Evolutionary conservation across 2,113 vertebrate genomes (phyloP).

Genomic region (Stegastes partitus): DNA sequence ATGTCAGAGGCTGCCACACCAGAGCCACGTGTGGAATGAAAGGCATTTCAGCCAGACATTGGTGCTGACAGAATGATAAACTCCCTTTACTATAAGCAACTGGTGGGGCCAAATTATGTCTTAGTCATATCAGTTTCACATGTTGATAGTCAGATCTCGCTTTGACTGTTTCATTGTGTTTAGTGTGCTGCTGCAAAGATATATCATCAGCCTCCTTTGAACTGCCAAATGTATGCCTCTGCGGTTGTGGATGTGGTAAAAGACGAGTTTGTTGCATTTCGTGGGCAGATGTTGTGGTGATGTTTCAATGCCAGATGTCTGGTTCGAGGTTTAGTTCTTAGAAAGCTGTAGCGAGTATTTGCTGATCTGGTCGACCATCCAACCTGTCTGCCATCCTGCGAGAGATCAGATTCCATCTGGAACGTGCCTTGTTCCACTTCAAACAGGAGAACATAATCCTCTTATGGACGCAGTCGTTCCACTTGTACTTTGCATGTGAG

Average conservation of each 20-base stretch:
- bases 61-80: constrained; percentile 41
- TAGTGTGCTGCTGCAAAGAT: background rate
- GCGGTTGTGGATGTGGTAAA: background rate
- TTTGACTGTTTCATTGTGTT: background rate
- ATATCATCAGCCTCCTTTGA: background rate
- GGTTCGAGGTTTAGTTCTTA: constrained; percentile 6
- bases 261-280: background rate
- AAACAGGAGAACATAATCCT: constrained; percentile 79
- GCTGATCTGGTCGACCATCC: constrained; percentile 44
- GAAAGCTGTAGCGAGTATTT: constrained; percentile 38
- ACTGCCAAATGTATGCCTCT: background rate
- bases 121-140: constrained; percentile 24
- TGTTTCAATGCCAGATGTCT: too few species aligned
- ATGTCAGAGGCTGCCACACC: constrained; percentile 27
- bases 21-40: constrained; percentile 36
- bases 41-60: constrained; percentile 27
- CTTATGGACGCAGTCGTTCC: constrained; percentile 74
- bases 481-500: constrained; percentile 54
- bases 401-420: constrained; percentile 76
- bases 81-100: constrained; percentile 20
- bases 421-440: constrained; percentile 72
- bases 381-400: constrained; percentile 41
- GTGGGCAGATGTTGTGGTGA: background rate
- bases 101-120: constrained; percentile 13
- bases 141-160: constrained; percentile 2